A percentile compares a stretch with the other conserved stretches of the same genome.
These are phyloP conservation scores for Tautogolabrus adspersus DNA, from an alignment of 2,113 vertebrate genomes.

Conservation along the genomic window DNA sequence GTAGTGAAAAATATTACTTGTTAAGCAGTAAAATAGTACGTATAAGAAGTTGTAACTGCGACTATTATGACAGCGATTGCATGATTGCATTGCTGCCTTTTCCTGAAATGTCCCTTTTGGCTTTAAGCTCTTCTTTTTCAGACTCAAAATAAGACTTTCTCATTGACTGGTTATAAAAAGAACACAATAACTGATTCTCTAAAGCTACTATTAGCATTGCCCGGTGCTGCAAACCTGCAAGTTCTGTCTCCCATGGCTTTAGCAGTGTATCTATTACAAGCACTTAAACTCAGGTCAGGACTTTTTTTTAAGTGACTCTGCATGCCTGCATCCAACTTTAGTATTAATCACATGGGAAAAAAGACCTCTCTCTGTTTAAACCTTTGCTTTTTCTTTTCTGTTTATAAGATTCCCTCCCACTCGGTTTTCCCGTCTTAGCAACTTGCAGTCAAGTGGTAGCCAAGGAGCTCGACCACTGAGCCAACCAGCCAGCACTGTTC, in stretches of 20 bases:
- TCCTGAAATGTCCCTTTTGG: not conserved
- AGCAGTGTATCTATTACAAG: not conserved
- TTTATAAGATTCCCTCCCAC: constrained; percentile 67
- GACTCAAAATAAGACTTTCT: not conserved
- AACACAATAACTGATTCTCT: not conserved
- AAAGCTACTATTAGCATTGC: not conserved
- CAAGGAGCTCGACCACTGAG: constrained; percentile 49
- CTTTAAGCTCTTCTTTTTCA: not conserved
- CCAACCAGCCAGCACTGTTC: constrained; percentile 67
- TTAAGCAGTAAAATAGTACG: not conserved
- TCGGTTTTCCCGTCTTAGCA: constrained; percentile 78
- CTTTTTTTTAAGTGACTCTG: not conserved
- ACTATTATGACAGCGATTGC: too few species aligned
- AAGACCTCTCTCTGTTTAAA: constrained; percentile 46
- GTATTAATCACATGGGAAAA: constrained; percentile 53
- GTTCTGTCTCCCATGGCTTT: constrained; percentile 40
- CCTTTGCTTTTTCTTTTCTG: constrained; percentile 46
- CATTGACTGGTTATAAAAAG: not conserved
- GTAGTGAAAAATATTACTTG: constrained; percentile 16
- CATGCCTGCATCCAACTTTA: not conserved
- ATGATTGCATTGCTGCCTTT: not conserved
- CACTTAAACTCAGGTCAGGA: constrained; percentile 9
- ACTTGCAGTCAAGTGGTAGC: constrained; percentile 76
- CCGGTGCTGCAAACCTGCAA: constrained; percentile 36
- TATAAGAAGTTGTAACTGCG: not conserved